Evolutionary conservation across 2,797 vertebrate genomes (phyloP).

Genomic region (Telmatherina bonti): DNA sequence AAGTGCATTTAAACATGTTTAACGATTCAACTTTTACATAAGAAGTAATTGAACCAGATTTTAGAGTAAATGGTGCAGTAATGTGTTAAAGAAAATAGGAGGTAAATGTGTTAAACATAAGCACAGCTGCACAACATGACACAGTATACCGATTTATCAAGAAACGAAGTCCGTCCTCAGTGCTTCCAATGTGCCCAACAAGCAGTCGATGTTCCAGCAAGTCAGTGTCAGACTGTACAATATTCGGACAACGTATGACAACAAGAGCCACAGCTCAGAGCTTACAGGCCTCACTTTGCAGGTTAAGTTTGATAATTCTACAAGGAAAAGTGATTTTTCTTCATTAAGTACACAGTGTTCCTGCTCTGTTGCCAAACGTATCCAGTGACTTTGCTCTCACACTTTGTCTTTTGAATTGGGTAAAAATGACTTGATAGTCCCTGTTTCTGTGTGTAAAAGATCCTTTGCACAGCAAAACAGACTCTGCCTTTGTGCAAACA

Average conservation of each 20-base stretch:
- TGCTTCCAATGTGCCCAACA: no score
- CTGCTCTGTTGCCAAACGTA: not conserved
- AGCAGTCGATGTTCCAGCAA: no score
- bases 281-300: no score
- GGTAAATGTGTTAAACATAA: no score
- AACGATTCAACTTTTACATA: not conserved
- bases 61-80: no score
- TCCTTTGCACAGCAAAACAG: not conserved
- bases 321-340: no score
- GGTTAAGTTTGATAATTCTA: no score
- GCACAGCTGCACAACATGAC: no score
- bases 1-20: fast-evolving
- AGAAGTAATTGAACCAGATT: not conserved
- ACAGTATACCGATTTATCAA: no score
- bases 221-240: not conserved
- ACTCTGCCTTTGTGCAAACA: not conserved
- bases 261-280: no score
- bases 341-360: not conserved
- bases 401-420: not conserved
- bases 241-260: not conserved
- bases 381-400: not conserved
- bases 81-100: no score
- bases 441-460: not conserved
- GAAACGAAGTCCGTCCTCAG: no score
- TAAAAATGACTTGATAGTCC: not conserved